Base-by-base conservation (phyloP, 1,140 invertebrate genomes). In the Aphaenogaster rudis region DNA sequence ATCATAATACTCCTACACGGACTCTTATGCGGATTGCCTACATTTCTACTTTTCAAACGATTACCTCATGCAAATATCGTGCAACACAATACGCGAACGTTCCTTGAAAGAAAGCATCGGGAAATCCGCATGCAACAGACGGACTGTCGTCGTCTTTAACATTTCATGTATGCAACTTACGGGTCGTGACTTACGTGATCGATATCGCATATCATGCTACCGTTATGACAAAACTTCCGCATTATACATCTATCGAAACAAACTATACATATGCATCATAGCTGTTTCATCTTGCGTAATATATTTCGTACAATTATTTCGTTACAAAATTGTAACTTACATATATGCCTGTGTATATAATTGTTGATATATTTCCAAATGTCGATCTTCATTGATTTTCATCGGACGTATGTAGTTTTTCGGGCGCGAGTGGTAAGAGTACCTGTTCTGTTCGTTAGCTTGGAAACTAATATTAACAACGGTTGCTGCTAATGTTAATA, bases 61-160 rank as follows among this genome's bases (percentile, higher is more conserved):
- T 52, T 17, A 66, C 11, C n/a, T 54, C 54, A 4, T 28, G 45
- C 78, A 52, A 63, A 64, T 66, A 48, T 42, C 61, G 13, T 17
- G 36, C 57, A 28, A 36, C 64, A 74, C 69, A 52, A 45, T 13
- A 11, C 50, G 33, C 63, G 13, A 59, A 52, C 42, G 45, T 86
- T 71, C 54, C 39, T 63, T 28, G 78, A 54, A 81, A 52, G 45
- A 86, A 71, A 74, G 79, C 50, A 42, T 54, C 67, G 79, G 61
- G 69, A 82, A 84, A 84, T 74, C 54, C 13, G 67, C 80, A 63
- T 84, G 80, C 69, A 84, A 86, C 67, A 72, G 57, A 78, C 28
- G 11, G 86, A 77, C 66, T 78, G 86, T 69, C 76, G 81, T 76
- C 81, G 21, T 76, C 87, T 78, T 88, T 89, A 88, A 88, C 64